Conservation (phyloP, 2,113 vertebrate genomes). For the Romanogobio albipinnatus region DNA sequence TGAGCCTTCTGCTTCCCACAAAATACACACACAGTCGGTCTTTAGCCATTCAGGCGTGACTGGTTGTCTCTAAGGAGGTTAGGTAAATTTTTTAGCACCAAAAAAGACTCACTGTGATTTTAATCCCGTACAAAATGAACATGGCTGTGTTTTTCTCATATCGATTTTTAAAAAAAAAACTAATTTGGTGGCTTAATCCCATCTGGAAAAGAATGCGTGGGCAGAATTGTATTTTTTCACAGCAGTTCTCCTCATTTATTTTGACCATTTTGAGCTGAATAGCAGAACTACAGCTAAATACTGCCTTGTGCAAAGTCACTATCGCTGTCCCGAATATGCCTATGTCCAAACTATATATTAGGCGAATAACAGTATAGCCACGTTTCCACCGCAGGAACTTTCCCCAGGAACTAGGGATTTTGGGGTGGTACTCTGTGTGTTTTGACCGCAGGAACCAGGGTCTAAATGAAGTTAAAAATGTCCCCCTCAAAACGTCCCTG, state of each 20-base stretch:
- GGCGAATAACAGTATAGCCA: no score
- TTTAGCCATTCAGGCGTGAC: neutral
- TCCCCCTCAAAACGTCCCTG: no score
- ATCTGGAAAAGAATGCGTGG: neutral
- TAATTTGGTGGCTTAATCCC: neutral
- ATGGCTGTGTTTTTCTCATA: neutral
- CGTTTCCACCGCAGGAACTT: no score
- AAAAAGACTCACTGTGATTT: neutral
- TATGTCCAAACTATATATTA: no score
- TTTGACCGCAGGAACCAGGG: no score
- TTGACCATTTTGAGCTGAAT: neutral
- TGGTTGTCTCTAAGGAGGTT: neutral
- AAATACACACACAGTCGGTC: neutral
- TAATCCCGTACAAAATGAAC: neutral
- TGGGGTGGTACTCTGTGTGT: no score
- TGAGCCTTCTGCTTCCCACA: constrained; percentile 51
- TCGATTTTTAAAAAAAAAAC: no score
- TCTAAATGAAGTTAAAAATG: no score
- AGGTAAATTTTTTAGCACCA: neutral
- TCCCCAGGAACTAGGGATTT: no score
- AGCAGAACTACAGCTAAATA: neutral
- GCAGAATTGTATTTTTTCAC: neutral
- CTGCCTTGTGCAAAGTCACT: no score
- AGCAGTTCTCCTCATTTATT: neutral
- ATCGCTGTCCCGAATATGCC: no score